Base-by-base conservation (phyloP, 2,888 invertebrate species). In the Leptogaster cylindrica region DNA sequence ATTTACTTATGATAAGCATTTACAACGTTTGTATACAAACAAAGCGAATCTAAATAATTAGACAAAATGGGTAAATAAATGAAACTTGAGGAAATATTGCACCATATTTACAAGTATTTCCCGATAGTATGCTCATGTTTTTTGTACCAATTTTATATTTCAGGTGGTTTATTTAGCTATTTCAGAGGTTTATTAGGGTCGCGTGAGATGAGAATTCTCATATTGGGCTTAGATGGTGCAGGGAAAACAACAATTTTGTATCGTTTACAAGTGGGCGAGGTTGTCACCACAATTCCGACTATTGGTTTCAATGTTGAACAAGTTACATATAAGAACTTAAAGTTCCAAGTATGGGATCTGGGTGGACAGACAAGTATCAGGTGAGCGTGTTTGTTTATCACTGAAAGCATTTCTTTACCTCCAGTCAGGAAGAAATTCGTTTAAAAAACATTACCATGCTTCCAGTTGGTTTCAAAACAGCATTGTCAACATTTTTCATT, bases 231-330 rank as follows among this genome's bases (percentile, higher is more conserved):
- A 74, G 99, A 99, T 82, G 98, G 97, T 70, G 98, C 98, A 79
- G 99, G 99, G 73, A 99, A 99, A 85, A 99, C 99, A 0, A 99
- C 99, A 70, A 99, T 99, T 82, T 83, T 99, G 71, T 98, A 99
- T 83, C 91, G 93, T 83, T 84, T 98, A 77, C 97, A 99, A 87
- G 98, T 98, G 67, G 97, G 97, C 14, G 97, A 97, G 84, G 97
- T 98, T 66, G 97, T 98, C 23, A 97, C 97, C 55, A 98, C 98
- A 31, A 98, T 93, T 83, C 95, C 97, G 71, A 98, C 99, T 7
- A 99, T 99, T 81, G 99, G 87, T 46, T 99, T 99, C 83, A 99
- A 99, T 84, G 99, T 98, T 74, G 98, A 98, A 83, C 97, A 97
- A 87, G 97, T 98, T 68, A 94, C 94, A 75, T 98, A 97, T 82